Conservation (phyloP, 2,113 vertebrate species). For the Neolamprologus hecqui region DNA sequence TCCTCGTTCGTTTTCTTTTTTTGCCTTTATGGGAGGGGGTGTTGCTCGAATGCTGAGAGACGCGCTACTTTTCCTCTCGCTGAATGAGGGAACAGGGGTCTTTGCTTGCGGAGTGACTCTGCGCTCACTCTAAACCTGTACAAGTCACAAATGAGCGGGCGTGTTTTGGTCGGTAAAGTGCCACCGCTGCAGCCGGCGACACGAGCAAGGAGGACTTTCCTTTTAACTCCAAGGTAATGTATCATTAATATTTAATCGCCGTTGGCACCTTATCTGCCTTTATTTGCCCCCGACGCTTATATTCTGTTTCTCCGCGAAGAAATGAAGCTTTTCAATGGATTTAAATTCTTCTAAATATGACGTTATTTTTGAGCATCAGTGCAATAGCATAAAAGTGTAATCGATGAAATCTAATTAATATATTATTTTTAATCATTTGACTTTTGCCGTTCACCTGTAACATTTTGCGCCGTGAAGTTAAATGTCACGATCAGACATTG, state of each 20-base stretch:
- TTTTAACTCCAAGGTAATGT: conserved; percentile 47
- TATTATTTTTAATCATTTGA: background rate
- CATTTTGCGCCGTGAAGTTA: background rate
- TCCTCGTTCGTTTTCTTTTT: background rate
- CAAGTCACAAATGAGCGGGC: conserved; percentile 51
- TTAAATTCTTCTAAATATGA: background rate
- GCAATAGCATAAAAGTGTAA: background rate
- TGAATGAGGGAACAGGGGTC: background rate
- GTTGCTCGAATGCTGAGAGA: conserved; percentile 8
- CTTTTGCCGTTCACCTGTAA: background rate
- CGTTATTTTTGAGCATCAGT: background rate
- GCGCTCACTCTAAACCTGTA: background rate
- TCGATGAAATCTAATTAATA: background rate
- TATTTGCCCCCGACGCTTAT: background rate
- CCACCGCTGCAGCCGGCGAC: conserved; percentile 30
- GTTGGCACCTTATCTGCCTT: background rate
- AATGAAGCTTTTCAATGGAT: background rate
- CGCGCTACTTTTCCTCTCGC: background rate
- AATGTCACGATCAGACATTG: background rate
- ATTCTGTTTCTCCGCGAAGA: background rate
- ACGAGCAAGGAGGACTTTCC: conserved; percentile 22
- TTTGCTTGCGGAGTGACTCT: background rate
- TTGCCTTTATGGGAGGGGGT: conserved; percentile 16
- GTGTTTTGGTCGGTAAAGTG: conserved; percentile 45
- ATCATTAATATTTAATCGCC: background rate